A percentile compares a stretch with the other conserved stretches of the same genome.
Conservation (phyloP, 2,888 invertebrate genomes). For the Galerucella pusilla region DNA sequence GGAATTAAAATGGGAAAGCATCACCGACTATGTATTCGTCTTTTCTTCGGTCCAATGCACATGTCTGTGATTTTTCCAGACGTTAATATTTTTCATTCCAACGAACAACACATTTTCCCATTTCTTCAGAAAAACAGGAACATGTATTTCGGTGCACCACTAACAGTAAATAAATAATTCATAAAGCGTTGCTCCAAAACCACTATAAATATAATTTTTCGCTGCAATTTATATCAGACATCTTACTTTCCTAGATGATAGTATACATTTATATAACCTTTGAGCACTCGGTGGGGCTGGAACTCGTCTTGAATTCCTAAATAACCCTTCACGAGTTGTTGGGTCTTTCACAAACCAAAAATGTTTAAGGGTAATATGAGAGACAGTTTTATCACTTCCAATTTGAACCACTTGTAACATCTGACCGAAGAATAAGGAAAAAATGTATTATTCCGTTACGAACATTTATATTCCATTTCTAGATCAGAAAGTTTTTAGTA, state of each 20-base stretch:
- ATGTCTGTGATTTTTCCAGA: no score
- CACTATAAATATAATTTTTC: slow-evolving; percentile 31
- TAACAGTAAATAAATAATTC: slow-evolving; percentile 26
- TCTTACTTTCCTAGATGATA: slow-evolving; percentile 25
- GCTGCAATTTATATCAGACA: slow-evolving; percentile 27
- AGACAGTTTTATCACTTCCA: no score
- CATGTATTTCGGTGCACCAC: neutral
- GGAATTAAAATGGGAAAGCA: no score
- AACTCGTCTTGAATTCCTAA: slow-evolving; percentile 11
- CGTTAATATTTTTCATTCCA: no score
- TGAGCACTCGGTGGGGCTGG: slow-evolving; percentile 8
- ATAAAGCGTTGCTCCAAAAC: neutral
- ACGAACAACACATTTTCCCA: no score
- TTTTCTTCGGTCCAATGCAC: no score
- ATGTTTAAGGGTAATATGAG: neutral
- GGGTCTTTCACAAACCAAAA: neutral
- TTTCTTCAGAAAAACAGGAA: neutral
- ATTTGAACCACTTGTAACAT: no score
- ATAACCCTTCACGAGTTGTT: slow-evolving; percentile 1
- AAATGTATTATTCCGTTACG: no score
- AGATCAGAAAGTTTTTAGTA: no score
- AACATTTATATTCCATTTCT: no score
- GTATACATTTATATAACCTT: slow-evolving; percentile 32
- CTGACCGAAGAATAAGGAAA: no score
- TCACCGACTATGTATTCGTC: no score